Base-by-base conservation (phyloP, 2,888 invertebrate genomes). In the Hemithea aestivaria region DNA sequence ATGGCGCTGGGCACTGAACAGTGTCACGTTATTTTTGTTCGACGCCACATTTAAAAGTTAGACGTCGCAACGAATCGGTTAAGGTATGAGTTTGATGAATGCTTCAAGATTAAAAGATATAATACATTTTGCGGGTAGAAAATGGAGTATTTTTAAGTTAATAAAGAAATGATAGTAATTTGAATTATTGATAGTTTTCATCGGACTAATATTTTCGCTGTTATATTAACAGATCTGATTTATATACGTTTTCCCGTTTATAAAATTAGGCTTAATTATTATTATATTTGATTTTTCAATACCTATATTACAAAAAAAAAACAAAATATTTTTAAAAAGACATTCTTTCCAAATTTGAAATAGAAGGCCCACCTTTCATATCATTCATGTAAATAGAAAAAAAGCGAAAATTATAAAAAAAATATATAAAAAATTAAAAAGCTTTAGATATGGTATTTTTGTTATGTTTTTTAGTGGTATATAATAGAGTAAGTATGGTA, bases 381-480 rank as follows among this genome's bases (percentile, higher is more conserved):
- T 12, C 23, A 31, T 7, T 40, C 28, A 29, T 26, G 33, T 37
- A 42, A 29, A 36, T 21, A 41, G 7, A 10, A 25, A 12, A 29
- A 40, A 35, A 27, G 12, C 16, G 11, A 37, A 41, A 42, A 37
- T 11, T 33, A 39, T 44, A 42, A 45, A 44, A 45, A 42, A 42
- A 36, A 40, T 27, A 41, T 29, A 5, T 11, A n/a, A 37, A 43
- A 38, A 40, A 45, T 40, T 48, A 37, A 37, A 45, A 46, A 21
- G 51, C 48, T 48, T 52, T 52, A 49, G 48, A 38, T 44, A 42
- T 35, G 30, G 31, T 41, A 36, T 44, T 49, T 53, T 54, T 56
- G 56, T 58, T 56, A 58, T 35, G 53, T 52, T 49, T 45, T 50
- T 53, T 50, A 56, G 52, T 55, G 52, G n/a, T n/a, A n/a, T n/a